A percentile compares a stretch with the other conserved stretches of the same genome.
These are phyloP conservation scores for Girardinus metallicus DNA, from an alignment of 2,797 vertebrate species.

Conservation along the genomic window DNA sequence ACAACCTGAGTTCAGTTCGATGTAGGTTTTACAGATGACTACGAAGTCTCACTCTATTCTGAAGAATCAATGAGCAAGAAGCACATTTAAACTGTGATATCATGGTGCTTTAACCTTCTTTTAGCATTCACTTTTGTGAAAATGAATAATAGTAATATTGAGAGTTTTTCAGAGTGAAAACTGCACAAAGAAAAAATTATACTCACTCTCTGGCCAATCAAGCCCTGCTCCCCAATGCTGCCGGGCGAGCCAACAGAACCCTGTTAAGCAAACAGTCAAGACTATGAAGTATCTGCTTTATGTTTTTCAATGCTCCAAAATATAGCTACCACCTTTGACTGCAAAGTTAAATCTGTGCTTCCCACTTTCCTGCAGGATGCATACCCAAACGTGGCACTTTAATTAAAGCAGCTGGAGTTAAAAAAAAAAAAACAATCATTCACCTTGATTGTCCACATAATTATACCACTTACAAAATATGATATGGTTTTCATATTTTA, in stretches of 20 bases:
- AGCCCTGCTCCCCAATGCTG: slow-evolving; percentile 74
- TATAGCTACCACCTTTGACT: not conserved
- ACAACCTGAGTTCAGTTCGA: not conserved
- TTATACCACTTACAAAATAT: not conserved
- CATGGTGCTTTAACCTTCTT: not conserved
- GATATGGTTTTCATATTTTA: not conserved
- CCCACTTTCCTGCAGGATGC: not conserved
- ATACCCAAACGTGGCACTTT: not conserved
- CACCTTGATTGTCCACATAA: not conserved
- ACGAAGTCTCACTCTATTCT: not conserved
- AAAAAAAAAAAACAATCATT: not conserved
- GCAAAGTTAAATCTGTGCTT: not conserved
- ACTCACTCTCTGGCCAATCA: slow-evolving; percentile 78
- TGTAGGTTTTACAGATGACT: not conserved
- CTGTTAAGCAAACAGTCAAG: slow-evolving; percentile 55
- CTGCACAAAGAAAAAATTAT: slow-evolving; percentile 1
- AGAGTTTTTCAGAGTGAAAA: not conserved
- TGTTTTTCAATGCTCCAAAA: not conserved
- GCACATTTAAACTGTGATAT: not conserved
- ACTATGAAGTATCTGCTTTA: not conserved
- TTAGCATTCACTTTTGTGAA: not conserved
- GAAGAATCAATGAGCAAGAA: not conserved
- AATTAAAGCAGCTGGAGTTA: not conserved
- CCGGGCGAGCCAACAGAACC: slow-evolving; percentile 71
- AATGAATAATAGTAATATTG: not conserved